A percentile compares a stretch with the other conserved stretches of the same genome.
phyloP scores from a whole-genome alignment of 1,140 invertebrate genomes.

The Pygmarrhopalites habei region DNA sequence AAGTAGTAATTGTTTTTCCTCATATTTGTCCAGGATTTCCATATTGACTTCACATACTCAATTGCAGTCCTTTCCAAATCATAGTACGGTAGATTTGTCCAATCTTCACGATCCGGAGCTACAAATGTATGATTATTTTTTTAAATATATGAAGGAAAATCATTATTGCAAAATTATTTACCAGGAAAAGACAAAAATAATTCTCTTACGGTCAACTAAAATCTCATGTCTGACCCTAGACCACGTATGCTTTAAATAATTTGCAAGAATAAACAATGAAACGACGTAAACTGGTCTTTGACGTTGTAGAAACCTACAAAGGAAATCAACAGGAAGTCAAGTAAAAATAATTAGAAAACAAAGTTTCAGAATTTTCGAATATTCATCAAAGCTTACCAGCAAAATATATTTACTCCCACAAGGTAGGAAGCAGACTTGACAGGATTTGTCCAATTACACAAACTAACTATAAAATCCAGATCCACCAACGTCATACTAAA shows the following conservation, averaged over 20 bases:
- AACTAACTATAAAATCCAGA: no score
- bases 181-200: no score
- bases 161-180: no score
- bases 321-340: neutral
- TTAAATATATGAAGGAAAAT: no score
- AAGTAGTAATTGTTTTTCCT: slow-evolving; percentile 27
- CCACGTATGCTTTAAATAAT: slow-evolving; percentile 26
- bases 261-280: slow-evolving; percentile 14
- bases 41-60: slow-evolving; percentile 20
- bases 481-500: no score
- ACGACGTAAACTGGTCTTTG: slow-evolving; percentile 33
- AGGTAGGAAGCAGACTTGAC: no score
- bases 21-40: slow-evolving; percentile 15
- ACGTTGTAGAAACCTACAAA: slow-evolving; percentile 29
- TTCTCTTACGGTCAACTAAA: slow-evolving; percentile 37
- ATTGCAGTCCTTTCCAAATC: slow-evolving; percentile 25
- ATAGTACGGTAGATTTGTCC: slow-evolving; percentile 32
- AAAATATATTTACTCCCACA: no score
- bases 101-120: slow-evolving; percentile 37
- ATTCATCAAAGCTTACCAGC: no score
- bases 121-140: no score
- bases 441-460: no score
- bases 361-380: no score
- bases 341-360: no score
- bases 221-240: slow-evolving; percentile 31